Base-by-base conservation (phyloP, 2,797 vertebrate genomes). In the Danio aesculapii region DNA sequence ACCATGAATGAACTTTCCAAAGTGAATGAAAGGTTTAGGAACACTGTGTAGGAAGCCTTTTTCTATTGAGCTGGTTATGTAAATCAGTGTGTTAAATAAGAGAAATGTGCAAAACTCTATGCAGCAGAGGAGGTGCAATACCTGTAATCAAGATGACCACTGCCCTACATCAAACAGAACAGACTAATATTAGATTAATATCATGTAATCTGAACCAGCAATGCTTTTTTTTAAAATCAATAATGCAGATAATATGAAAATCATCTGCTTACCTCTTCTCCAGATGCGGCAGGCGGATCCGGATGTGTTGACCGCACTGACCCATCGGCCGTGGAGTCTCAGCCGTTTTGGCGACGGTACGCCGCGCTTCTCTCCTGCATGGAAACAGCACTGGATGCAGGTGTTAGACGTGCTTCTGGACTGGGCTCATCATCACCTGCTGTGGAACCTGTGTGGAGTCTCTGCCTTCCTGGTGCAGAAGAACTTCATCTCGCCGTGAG, bases 391-490 rank as follows among this genome's bases (percentile, higher is more conserved):
- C 14, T 84, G 93, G 81, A 92, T 92, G 44, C 87, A 94, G 75
- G 13, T 90, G 2, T 8, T 97, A 93, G 98, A 99, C 75, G 71
- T 97, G 1, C 4, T 94, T 53, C 83, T 98, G 30, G 97, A 99
- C 49, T 98, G 96, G 97, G 96, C 94, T 6, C 91, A 97, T 6
- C 96, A 99, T 84, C 94, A 95, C 16, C 87, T 99, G 84, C 84
- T 99, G 81, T 99, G 98, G 97, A 92, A 92, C 82, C 78, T 99
- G 12, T 99, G 97, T 44, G 98, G 98, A 1, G 52, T 96, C 81
- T 99, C 98, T 0, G 97, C 95, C 58, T 96, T 99, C 89, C 94
- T 99, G 64, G 90, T 98, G 73, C 97, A 99, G 88, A 99, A 99
- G 86, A 95, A 96, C 86, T 96, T 93, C 58, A 84, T 99, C 79